Percentiles rank a stretch among this genome's conserved stretches.
Conservation (phyloP, 2,888 invertebrate genomes). For the Clanis bilineata region DNA sequence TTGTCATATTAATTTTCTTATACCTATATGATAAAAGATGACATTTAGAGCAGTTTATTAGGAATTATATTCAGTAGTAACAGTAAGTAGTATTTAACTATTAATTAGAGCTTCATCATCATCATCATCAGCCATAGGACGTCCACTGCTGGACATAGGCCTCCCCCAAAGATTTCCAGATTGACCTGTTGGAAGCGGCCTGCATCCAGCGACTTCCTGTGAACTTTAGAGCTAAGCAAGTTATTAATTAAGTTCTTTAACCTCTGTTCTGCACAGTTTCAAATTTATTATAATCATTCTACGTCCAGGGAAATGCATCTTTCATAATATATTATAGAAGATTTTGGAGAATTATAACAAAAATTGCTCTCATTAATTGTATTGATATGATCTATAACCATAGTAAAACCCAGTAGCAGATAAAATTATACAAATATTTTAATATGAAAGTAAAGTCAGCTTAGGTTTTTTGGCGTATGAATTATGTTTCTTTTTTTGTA, state of each 20-base stretch:
- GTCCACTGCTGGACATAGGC: too few species aligned
- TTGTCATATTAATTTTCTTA: too few species aligned
- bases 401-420: constrained; percentile 5
- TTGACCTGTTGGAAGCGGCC: too few species aligned
- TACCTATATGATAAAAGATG: too few species aligned
- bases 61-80: too few species aligned
- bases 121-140: too few species aligned
- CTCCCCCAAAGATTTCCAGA: too few species aligned
- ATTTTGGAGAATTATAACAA: neutral
- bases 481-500: neutral
- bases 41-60: too few species aligned
- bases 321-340: neutral
- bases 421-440: constrained; percentile 4
- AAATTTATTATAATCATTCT: constrained; percentile 1
- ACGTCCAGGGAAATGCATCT: neutral
- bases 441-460: neutral
- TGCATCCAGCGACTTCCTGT: too few species aligned
- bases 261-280: neutral
- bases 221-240: neutral
- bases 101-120: too few species aligned
- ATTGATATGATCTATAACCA: neutral
- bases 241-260: neutral
- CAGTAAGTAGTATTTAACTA: too few species aligned
- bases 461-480: neutral
- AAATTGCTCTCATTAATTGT: neutral